These are phyloP conservation scores for Maniola jurtina DNA, from an alignment of 1,140 invertebrate genomes.

Conservation along the genomic window DNA sequence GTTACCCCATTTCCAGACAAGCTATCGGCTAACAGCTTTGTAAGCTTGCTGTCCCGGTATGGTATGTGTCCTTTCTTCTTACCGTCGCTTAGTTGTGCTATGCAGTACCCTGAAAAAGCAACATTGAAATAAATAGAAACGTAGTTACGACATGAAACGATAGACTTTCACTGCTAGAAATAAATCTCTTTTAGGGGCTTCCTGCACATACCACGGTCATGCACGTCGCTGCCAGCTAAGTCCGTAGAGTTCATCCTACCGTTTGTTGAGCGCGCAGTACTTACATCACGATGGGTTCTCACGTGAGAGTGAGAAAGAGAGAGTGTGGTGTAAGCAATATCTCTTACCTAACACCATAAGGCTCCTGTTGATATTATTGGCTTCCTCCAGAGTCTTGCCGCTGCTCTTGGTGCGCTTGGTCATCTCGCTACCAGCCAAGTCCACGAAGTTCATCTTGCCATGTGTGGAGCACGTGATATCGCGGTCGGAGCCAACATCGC, in stretches of 20 bases:
- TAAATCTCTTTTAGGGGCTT: no score
- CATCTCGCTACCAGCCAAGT: slow-evolving; percentile 96
- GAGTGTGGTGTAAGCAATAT: no score
- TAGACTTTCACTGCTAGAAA: no score
- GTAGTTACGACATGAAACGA: no score
- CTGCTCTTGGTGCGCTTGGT: slow-evolving; percentile 95
- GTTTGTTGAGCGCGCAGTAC: no score
- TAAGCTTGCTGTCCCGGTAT: slow-evolving; percentile 95
- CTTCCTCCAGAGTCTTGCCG: slow-evolving; percentile 94
- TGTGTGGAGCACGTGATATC: slow-evolving; percentile 91
- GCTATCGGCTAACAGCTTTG: slow-evolving; percentile 94
- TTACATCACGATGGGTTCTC: no score
- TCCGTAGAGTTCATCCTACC: no score
- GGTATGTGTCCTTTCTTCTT: slow-evolving; percentile 94
- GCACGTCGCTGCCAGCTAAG: no score
- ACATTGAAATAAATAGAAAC: slow-evolving; percentile 9
- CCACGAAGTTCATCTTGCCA: slow-evolving; percentile 97
- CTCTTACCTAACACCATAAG: slow-evolving; percentile 92
- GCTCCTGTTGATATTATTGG: slow-evolving; percentile 98
- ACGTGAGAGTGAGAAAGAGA: no score
- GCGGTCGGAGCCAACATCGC: slow-evolving; percentile 81
- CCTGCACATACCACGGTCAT: no score
- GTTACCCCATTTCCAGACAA: slow-evolving; percentile 97
- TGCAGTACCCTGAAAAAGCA: slow-evolving; percentile 90
- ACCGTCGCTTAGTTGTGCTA: slow-evolving; percentile 92